phyloP scores from a whole-genome alignment of 2,888 invertebrate genomes.

The Drosophila melanocephala region DNA sequence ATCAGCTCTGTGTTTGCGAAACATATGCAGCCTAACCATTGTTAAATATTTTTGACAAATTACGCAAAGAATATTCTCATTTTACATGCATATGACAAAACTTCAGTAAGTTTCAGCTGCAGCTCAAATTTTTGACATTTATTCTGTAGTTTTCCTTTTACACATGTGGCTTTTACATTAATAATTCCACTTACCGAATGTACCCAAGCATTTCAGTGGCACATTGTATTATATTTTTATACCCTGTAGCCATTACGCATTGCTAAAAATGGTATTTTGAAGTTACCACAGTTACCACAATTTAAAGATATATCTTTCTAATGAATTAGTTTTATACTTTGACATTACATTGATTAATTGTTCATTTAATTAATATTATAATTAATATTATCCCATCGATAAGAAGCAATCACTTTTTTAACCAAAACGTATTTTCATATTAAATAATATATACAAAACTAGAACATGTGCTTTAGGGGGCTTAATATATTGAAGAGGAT shows the following conservation, averaged over 20 bases:
- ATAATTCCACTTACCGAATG: slow-evolving; percentile 9
- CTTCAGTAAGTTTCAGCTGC: slow-evolving; percentile 19
- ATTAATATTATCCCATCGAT: too few species aligned
- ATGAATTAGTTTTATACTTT: too few species aligned
- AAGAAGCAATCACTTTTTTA: too few species aligned
- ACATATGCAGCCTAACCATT: slow-evolving; percentile 9
- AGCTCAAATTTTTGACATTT: slow-evolving; percentile 58
- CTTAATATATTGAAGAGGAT: background rate
- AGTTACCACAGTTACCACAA: background rate
- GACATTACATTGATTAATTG: too few species aligned
- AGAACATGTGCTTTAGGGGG: background rate
- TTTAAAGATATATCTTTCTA: too few species aligned
- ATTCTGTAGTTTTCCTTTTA: slow-evolving; percentile 53
- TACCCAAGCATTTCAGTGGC: slow-evolving; percentile 31
- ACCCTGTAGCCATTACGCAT: background rate
- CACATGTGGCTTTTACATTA: slow-evolving; percentile 34
- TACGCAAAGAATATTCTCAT: slow-evolving; percentile 40
- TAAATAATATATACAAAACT: background rate
- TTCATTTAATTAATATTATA: too few species aligned
- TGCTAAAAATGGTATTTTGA: background rate
- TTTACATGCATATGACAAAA: slow-evolving; percentile 47
- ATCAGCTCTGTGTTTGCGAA: slow-evolving; percentile 25
- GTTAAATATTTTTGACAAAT: slow-evolving; percentile 69
- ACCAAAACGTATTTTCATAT: too few species aligned
- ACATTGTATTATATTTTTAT: background rate